A percentile compares a stretch with the other conserved stretches of the same genome.
Evolutionary conservation across 1,140 invertebrate genomes (phyloP).

Genomic region (Eciton burchellii): DNA sequence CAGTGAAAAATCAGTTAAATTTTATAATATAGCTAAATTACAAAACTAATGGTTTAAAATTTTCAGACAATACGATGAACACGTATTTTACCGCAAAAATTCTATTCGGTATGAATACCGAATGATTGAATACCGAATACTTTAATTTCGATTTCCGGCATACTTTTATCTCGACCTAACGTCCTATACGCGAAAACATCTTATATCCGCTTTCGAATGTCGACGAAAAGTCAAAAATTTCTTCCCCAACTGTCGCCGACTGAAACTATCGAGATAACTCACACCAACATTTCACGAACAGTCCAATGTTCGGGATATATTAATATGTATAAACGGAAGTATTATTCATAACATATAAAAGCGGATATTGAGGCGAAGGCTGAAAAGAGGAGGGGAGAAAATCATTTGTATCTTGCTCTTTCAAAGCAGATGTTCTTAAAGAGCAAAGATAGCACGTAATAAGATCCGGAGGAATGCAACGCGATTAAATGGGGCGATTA

Average conservation of each 20-base stretch:
- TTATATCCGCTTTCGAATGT: not conserved
- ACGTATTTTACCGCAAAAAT: no score
- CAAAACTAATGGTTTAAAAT: no score
- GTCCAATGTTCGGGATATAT: constrained; percentile 16
- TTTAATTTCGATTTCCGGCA: no score
- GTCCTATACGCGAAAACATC: not conserved
- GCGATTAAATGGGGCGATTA: not conserved
- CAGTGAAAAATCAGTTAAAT: no score
- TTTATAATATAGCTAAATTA: no score
- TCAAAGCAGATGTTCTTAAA: not conserved
- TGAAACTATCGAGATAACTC: constrained; percentile 1
- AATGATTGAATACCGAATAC: no score
- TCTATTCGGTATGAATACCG: no score
- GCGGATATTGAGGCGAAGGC: not conserved
- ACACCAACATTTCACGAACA: not conserved
- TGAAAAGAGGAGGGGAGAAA: not conserved
- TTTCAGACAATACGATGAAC: no score
- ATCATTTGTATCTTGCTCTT: not conserved
- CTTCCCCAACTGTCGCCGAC: not conserved
- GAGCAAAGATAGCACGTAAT: constrained; percentile 36
- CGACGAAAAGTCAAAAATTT: constrained; percentile 7
- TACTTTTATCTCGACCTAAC: no score
- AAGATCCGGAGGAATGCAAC: not conserved
- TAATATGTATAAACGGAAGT: constrained; percentile 5
- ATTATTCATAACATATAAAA: constrained; percentile 14